Conservation (phyloP, 2,113 vertebrate species). For the Tenrec ecaudatus region DNA sequence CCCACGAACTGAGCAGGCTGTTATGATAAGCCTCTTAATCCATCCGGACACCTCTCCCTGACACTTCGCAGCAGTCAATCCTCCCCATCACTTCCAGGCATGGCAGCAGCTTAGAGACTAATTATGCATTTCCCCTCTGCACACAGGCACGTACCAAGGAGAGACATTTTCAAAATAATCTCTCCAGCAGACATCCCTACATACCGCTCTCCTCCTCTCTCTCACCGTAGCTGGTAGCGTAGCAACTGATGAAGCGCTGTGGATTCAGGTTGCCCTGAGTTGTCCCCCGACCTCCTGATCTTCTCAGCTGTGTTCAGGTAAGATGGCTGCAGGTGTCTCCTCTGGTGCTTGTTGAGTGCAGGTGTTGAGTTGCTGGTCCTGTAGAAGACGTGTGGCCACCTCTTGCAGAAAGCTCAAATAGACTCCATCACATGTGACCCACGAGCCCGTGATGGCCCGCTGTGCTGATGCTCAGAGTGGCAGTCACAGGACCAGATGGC, state of each 20-base stretch:
- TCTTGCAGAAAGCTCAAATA: conserved; percentile 78
- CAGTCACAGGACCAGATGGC: neutral
- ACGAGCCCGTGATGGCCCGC: conserved; percentile 55
- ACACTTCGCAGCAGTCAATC: conserved; percentile 74
- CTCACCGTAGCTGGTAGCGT: conserved; percentile 76
- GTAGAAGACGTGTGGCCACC: conserved; percentile 76
- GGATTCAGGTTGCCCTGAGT: conserved; percentile 77
- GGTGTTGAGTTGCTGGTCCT: conserved; percentile 63
- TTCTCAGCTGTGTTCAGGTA: conserved; percentile 49
- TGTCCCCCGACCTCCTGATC: neutral
- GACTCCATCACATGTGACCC: conserved; percentile 73
- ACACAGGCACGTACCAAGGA: conserved; percentile 70
- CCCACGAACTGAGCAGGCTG: conserved; percentile 71
- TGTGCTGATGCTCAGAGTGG: conserved; percentile 30
- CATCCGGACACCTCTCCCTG: conserved; percentile 75
- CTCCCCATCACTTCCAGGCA: conserved; percentile 78
- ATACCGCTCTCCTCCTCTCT: conserved; percentile 45
- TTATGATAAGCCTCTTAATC: conserved; percentile 83
- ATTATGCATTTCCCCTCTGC: conserved; percentile 62
- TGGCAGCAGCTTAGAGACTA: conserved; percentile 82
- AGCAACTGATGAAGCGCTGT: conserved; percentile 84
- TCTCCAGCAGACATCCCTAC: conserved; percentile 69
- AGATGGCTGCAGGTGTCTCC: neutral
- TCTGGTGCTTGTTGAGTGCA: conserved; percentile 68
- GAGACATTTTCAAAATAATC: conserved; percentile 81